Percentiles rank a stretch among this genome's conserved stretches.
phyloP scores from a whole-genome alignment of 2,113 vertebrate genomes.

The Myrmecobius fasciatus region DNA sequence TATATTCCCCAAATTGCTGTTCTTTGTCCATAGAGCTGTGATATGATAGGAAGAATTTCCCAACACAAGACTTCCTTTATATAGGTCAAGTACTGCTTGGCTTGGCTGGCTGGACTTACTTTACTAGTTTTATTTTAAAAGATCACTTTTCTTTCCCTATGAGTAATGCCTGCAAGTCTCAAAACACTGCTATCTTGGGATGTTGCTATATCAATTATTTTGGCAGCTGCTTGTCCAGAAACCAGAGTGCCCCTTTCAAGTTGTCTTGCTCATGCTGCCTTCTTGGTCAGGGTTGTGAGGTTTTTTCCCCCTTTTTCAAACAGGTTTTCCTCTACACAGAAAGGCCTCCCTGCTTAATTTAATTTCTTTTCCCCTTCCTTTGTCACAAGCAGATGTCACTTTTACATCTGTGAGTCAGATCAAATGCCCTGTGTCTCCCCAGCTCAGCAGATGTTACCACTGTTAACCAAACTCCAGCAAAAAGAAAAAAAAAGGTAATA shows the following conservation, averaged over 20 bases:
- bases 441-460: constrained; percentile 87
- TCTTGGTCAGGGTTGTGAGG: constrained; percentile 46
- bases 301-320: constrained; percentile 30
- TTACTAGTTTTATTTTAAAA: constrained; percentile 39
- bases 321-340: constrained; percentile 77
- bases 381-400: constrained; percentile 95
- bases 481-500: constrained; percentile 57
- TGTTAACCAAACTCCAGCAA: constrained; percentile 67
- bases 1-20: background rate
- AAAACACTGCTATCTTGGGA: constrained; percentile 38
- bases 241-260: constrained; percentile 48
- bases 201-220: background rate
- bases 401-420: constrained; percentile 93
- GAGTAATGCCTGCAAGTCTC: constrained; percentile 59
- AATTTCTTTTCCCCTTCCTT: constrained; percentile 90
- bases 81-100: background rate
- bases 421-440: constrained; percentile 79
- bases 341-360: constrained; percentile 89
- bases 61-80: background rate
- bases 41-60: constrained; percentile 16
- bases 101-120: background rate
- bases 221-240: constrained; percentile 64
- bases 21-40: background rate
- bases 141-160: background rate
- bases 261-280: constrained; percentile 53